phyloP scores from a whole-genome alignment of 2,888 invertebrate genomes.

The Spisula solida region DNA sequence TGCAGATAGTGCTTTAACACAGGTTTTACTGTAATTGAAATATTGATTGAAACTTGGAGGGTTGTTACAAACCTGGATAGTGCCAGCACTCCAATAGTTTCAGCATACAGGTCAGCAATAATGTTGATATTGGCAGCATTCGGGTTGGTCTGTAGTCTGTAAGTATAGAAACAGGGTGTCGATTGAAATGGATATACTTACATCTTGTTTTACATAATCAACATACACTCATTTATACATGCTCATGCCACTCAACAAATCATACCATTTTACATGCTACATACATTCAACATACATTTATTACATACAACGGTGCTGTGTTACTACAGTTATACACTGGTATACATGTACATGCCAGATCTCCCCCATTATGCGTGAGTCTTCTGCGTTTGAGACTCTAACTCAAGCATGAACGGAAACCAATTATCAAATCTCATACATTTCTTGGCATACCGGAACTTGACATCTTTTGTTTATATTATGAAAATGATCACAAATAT shows the following conservation, averaged over 20 bases:
- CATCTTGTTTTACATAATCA: too few relatives aligned
- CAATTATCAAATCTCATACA: too few relatives aligned
- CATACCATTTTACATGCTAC: background rate
- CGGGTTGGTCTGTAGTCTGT: constrained; percentile 95
- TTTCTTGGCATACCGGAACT: too few relatives aligned
- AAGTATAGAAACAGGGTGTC: constrained; percentile 66
- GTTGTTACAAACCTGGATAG: constrained; percentile 91
- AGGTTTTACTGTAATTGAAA: too few relatives aligned
- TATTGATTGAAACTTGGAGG: too few relatives aligned
- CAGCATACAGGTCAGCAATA: constrained; percentile 99
- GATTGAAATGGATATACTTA: background rate
- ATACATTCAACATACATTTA: background rate
- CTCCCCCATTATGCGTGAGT: too few relatives aligned
- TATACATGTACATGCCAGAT: too few relatives aligned
- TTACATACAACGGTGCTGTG: background rate
- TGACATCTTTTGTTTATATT: too few relatives aligned
- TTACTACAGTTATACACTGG: background rate
- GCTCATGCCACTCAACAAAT: background rate
- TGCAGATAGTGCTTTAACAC: too few relatives aligned
- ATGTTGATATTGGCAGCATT: constrained; percentile 98
- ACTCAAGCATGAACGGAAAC: too few relatives aligned
- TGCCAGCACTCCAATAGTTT: constrained; percentile 98
- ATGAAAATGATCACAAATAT: too few relatives aligned
- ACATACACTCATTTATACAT: background rate
- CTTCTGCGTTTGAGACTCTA: too few relatives aligned